Evolutionary conservation across 1,140 invertebrate species (phyloP).

Genomic region (Sitophilus oryzae): DNA sequence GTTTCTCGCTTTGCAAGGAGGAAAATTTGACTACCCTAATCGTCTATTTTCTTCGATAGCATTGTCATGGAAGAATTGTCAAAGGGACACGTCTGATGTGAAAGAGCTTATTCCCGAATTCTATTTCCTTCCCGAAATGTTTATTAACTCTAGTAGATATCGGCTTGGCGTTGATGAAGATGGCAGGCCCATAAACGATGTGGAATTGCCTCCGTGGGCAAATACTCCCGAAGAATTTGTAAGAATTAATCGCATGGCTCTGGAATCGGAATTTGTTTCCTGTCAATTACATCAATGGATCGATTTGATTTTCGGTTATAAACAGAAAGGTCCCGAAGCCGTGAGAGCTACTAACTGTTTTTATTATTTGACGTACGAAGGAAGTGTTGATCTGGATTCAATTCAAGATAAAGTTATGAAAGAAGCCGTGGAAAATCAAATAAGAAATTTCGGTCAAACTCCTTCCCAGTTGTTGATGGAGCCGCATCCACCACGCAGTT

Average conservation of each 20-base stretch:
- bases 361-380: conserved; percentile 99
- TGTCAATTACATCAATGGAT: conserved; percentile 99
- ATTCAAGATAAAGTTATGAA: conserved; percentile 87
- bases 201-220: conserved; percentile 93
- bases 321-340: conserved; percentile 97
- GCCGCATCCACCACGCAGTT: conserved; percentile 95
- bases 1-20: conserved; percentile 96
- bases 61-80: conserved; percentile 97
- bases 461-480: conserved; percentile 95
- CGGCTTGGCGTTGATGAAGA: conserved; percentile 84
- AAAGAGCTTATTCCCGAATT: conserved; percentile 99
- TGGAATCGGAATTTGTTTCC: conserved; percentile 98
- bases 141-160: conserved; percentile 85
- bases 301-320: conserved; percentile 99
- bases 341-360: conserved; percentile 96
- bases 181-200: conserved; percentile 75
- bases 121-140: conserved; percentile 99
- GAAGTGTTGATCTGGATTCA: conserved; percentile 87
- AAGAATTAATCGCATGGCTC: conserved; percentile 93
- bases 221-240: conserved; percentile 96
- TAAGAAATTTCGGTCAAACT: conserved; percentile 96
- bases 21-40: conserved; percentile 98
- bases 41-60: conserved; percentile 90
- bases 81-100: conserved; percentile 96
- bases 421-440: conserved; percentile 97